These are phyloP conservation scores for Drosophila peninsularis DNA, from an alignment of 2,888 invertebrate species.

Conservation along the genomic window DNA sequence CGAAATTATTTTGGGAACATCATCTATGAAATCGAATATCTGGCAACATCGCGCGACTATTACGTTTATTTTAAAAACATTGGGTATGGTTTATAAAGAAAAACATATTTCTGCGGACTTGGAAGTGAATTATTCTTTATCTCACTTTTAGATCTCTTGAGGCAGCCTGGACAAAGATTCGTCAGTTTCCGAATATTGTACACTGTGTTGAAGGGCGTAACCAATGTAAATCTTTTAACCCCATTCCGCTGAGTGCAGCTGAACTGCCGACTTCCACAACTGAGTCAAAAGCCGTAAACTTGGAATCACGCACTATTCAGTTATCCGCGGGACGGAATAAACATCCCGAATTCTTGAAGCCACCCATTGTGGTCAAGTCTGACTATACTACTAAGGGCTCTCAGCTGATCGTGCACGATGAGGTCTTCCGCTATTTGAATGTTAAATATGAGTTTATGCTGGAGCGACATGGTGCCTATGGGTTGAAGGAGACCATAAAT, in stretches of 20 bases:
- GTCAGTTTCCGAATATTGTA: conserved; percentile 38
- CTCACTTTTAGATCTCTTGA: conserved; percentile 39
- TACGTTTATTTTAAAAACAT: conserved; percentile 54
- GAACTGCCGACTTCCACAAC: background rate
- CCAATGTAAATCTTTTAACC: background rate
- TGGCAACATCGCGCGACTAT: conserved; percentile 11
- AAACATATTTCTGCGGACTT: background rate
- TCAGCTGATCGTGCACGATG: conserved; percentile 58
- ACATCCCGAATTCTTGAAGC: conserved; percentile 58
- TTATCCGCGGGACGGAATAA: conserved; percentile 61
- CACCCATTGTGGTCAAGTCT: conserved; percentile 53
- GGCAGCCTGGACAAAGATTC: conserved; percentile 32
- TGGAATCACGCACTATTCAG: conserved; percentile 47
- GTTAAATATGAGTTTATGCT: conserved; percentile 70
- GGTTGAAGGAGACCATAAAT: conserved; percentile 7
- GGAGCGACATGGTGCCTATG: conserved; percentile 65
- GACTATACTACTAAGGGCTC: conserved; percentile 57
- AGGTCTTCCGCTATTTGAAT: conserved; percentile 62
- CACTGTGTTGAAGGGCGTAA: conserved; percentile 20
- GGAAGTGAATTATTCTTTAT: background rate
- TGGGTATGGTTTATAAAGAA: conserved; percentile 31
- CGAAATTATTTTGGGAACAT: conserved; percentile 46
- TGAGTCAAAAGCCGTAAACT: conserved; percentile 12
- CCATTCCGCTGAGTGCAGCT: background rate
- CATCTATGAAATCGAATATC: conserved; percentile 36